These are phyloP conservation scores for Sciurus vulgaris DNA, from an alignment of 2,797 vertebrate genomes.

Conservation along the genomic window DNA sequence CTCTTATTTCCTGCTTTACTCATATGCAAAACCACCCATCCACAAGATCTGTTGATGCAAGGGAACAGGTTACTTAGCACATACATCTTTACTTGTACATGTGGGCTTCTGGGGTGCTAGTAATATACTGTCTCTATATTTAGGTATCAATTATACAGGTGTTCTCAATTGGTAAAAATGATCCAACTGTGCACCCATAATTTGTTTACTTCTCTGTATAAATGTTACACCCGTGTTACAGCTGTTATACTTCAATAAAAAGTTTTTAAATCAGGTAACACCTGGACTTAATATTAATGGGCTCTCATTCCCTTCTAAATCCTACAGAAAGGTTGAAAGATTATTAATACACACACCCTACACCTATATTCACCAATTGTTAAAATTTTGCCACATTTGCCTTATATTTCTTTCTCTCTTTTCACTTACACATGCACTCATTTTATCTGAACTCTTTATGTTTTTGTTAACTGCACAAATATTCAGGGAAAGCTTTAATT, in stretches of 20 bases:
- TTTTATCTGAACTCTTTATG: background rate
- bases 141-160: background rate
- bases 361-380: background rate
- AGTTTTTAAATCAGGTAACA: conserved; percentile 8
- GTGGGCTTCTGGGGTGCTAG: background rate
- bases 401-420: background rate
- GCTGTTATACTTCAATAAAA: background rate
- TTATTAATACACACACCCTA: background rate
- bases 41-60: background rate
- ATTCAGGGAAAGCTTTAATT: too few species aligned
- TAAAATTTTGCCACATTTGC: background rate
- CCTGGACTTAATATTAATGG: background rate
- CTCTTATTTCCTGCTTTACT: background rate
- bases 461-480: too few species aligned
- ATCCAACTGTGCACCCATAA: background rate
- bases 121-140: background rate
- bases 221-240: background rate
- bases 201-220: conserved; percentile 20
- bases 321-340: background rate
- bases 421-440: background rate
- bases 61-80: background rate
- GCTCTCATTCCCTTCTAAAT: background rate
- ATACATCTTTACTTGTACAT: background rate
- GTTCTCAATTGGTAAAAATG: background rate
- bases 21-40: background rate